Conservation (phyloP, 2,113 vertebrate species). For the Tetraodon nigroviridis region DNA sequence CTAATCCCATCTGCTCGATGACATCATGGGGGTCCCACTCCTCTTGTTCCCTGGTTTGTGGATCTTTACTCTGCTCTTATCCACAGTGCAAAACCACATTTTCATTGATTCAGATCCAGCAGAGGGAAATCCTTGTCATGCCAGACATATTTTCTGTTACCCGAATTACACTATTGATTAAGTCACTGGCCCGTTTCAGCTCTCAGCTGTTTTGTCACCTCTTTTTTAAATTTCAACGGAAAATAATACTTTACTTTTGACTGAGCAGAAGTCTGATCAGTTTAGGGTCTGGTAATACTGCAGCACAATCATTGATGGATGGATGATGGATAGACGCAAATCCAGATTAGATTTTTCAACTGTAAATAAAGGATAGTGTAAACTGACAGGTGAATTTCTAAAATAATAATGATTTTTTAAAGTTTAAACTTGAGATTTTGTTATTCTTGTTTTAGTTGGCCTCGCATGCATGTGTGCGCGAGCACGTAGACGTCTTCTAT, state of each 20-base stretch:
- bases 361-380: too few species aligned
- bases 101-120: constrained; percentile 53
- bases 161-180: constrained; percentile 58
- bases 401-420: too few species aligned
- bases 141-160: constrained; percentile 53
- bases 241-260: constrained; percentile 32
- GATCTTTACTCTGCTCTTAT: constrained; percentile 6
- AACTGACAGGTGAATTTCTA: too few species aligned
- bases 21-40: constrained; percentile 29
- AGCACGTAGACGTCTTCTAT: constrained; percentile 38
- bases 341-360: too few species aligned
- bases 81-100: constrained; percentile 17
- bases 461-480: constrained; percentile 9
- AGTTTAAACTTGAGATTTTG: too few species aligned
- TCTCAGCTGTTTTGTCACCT: constrained; percentile 24
- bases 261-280: constrained; percentile 16
- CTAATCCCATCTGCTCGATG: constrained; percentile 29
- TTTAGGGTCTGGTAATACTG: background rate
- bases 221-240: constrained; percentile 29
- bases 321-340: too few species aligned
- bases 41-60: constrained; percentile 20
- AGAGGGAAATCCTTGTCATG: constrained; percentile 41
- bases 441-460: too few species aligned
- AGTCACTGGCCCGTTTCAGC: constrained; percentile 25
- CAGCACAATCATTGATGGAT: background rate